Percentiles rank a stretch among this genome's conserved stretches.
Conservation (phyloP, 2,888 invertebrate genomes). For the Drosophila affinis region DNA sequence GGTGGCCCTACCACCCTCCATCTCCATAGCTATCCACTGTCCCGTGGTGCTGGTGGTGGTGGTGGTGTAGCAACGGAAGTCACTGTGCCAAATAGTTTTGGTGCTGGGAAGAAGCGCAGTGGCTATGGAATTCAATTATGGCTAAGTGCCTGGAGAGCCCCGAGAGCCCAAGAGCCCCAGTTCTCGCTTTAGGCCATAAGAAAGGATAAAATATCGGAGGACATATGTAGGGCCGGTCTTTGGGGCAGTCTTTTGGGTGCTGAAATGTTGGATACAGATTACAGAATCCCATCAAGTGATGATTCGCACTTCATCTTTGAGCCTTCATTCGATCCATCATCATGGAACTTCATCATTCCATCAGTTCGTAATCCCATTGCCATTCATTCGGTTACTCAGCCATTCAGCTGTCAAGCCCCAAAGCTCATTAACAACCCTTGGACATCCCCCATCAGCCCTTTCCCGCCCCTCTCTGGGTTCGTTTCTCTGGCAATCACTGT, state of each 20-base stretch:
- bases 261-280: not conserved
- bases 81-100: slow-evolving; percentile 41
- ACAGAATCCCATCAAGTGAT: not conserved
- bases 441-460: slow-evolving; percentile 12
- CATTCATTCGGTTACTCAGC: slow-evolving; percentile 18
- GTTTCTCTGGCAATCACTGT: slow-evolving; percentile 37
- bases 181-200: not conserved
- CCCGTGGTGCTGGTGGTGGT: not conserved
- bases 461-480: not conserved
- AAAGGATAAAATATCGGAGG: not conserved
- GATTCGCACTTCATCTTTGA: not conserved
- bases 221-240: not conserved
- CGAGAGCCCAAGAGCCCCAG: slow-evolving; percentile 25
- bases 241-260: too few species aligned
- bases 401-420: slow-evolving; percentile 35
- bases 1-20: not conserved
- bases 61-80: slow-evolving; percentile 1
- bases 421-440: slow-evolving; percentile 58
- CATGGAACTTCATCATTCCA: slow-evolving; percentile 25
- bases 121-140: slow-evolving; percentile 57
- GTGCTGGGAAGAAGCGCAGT: slow-evolving; percentile 15
- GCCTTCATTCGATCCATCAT: slow-evolving; percentile 13
- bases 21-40: too few species aligned
- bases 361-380: slow-evolving; percentile 46
- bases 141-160: slow-evolving; percentile 36